Evolutionary conservation across 2,113 vertebrate genomes (phyloP).

Genomic region (Poecilia latipinna): DNA sequence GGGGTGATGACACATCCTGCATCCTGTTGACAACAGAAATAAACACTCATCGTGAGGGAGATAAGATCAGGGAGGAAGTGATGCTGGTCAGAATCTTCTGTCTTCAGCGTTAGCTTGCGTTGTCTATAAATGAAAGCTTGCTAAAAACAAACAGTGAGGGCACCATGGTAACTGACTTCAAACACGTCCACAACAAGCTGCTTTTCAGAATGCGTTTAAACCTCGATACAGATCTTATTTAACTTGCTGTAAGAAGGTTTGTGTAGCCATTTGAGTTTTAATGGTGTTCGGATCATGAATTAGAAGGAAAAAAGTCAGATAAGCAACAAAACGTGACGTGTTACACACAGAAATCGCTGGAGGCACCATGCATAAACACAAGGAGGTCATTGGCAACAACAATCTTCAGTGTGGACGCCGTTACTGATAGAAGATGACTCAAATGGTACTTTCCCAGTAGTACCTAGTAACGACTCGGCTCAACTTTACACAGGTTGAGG

Average conservation of each 20-base stretch:
- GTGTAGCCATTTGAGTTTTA: not conserved
- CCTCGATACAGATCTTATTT: not conserved
- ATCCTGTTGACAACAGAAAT: conserved; percentile 30
- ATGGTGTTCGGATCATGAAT: not conserved
- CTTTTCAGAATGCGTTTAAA: not conserved
- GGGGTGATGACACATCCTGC: conserved; percentile 4
- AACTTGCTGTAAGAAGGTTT: not conserved
- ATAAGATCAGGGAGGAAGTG: conserved; percentile 51
- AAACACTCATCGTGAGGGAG: conserved; percentile 28
- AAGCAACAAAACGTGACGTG: too few relatives aligned
- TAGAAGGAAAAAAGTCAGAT: not conserved
- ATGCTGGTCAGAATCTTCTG: conserved; percentile 8
- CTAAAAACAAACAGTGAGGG: not conserved
- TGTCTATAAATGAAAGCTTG: too few relatives aligned
- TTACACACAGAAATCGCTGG: too few relatives aligned
- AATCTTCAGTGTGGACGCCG: not conserved
- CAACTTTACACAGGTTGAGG: too few relatives aligned
- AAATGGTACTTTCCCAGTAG: not conserved
- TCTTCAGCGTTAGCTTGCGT: not conserved
- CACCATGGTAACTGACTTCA: not conserved
- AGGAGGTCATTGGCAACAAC: not conserved
- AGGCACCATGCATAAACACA: not conserved
- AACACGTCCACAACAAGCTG: not conserved
- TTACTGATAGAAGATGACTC: not conserved
- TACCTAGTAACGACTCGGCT: too few relatives aligned